Base-by-base conservation (phyloP, 1,140 invertebrate species). In the Dufourea novaeangliae region DNA sequence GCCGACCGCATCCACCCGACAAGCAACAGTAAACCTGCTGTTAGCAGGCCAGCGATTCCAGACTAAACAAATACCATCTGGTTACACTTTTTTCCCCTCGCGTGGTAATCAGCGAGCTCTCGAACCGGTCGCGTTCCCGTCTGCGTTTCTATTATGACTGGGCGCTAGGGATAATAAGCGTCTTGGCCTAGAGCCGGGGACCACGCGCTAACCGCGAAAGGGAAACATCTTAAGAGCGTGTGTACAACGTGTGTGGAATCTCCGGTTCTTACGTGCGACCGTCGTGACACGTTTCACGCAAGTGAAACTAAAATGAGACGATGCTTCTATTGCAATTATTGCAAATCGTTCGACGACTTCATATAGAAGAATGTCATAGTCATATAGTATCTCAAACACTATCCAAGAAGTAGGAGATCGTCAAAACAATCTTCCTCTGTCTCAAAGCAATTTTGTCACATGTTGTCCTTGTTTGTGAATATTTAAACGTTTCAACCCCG, bases 1-100 rank as follows among this genome's bases (percentile, higher is more conserved):
- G 32, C n/a, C 10, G 8, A 22, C 8, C 32, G 25, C 56, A 14
- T 32, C 29, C 14, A 25, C 22, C n/a, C 39, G 22, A 17, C 52
- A 41, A 25, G 25, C 25, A 67, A 74, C 57, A 25, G 44, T 61
- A 46, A 71, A 66, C 66, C 79, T n/a, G 22, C n/a, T 54, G 75
- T 78, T 72, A 78, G 50, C 59, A 68, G 44, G 34, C 61, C 41
- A 29, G 22, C 73, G 61, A 66, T 56, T 69, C 75, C 76, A 87
- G 86, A 87, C 86, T 87, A 87, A 87, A 87, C 84, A 87, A 86
- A 85, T 81, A 81, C 80, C 86, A 87, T 87, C 84, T 86, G 86
- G 84, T 83, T 77, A 74, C 66, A 72, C 27, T 82, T 82, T 82
- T 83, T 83, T 57, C 77, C 66, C 71, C 67, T 50, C 54, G 62